Conservation (phyloP, 1,140 invertebrate species). For the Oscheius sp. region DNA sequence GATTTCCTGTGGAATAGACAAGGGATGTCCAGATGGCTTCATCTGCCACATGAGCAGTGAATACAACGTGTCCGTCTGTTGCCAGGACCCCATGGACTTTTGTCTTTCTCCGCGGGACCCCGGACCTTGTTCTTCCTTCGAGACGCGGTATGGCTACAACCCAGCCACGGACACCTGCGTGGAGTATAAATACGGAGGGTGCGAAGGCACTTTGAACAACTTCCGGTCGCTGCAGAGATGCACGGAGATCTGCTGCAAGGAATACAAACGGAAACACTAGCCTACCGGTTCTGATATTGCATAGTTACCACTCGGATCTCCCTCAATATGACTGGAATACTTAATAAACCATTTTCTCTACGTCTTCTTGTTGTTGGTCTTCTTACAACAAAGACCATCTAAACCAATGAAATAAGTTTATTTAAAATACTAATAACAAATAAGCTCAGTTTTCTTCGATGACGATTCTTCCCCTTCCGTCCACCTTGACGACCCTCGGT, state of each 20-base stretch:
- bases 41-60: slow-evolving; percentile 59
- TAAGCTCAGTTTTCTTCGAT: no score
- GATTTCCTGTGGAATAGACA: slow-evolving; percentile 52
- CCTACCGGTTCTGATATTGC: no score
- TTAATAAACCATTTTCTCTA: no score
- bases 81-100: slow-evolving; percentile 59
- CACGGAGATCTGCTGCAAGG: slow-evolving; percentile 59
- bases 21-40: slow-evolving; percentile 54
- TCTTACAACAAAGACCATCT: no score
- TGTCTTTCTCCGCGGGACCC: slow-evolving; percentile 53
- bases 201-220: slow-evolving; percentile 77
- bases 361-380: no score
- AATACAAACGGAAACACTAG: slow-evolving; percentile 45
- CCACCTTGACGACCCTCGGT: slow-evolving; percentile 34
- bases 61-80: slow-evolving; percentile 51
- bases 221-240: slow-evolving; percentile 65
- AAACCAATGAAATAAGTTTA: no score
- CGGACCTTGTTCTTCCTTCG: slow-evolving; percentile 60
- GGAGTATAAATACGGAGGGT: slow-evolving; percentile 68
- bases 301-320: no score
- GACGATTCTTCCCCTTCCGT: slow-evolving; percentile 22
- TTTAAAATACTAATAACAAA: no score
- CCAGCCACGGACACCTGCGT: slow-evolving; percentile 61
- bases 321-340: no score
- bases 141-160: slow-evolving; percentile 62